A percentile compares a stretch with the other conserved stretches of the same genome.
phyloP scores from a whole-genome alignment of 2,888 invertebrate species.

The Drosophila mimica region DNA sequence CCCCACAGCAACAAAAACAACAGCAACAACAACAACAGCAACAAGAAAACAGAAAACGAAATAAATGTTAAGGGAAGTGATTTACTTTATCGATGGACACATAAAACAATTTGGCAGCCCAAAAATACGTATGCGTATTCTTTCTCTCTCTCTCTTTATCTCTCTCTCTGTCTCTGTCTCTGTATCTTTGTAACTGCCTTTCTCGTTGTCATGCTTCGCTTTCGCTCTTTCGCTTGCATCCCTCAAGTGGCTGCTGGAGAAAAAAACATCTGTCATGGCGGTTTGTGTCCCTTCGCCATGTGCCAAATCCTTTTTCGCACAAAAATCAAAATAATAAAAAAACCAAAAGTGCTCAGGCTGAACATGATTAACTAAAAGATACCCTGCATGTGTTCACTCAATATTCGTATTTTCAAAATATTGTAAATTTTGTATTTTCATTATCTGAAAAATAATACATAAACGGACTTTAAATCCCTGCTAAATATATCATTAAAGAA shows the following conservation, averaged over 20 bases:
- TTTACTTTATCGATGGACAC: slow-evolving; percentile 73
- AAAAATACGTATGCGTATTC: slow-evolving; percentile 8
- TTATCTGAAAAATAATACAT: not conserved
- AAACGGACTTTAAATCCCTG: not conserved
- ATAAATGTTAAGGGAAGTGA: slow-evolving; percentile 60
- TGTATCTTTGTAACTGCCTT: slow-evolving; percentile 1
- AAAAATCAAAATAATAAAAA: slow-evolving; percentile 33
- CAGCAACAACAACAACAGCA: not conserved
- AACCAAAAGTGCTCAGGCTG: not conserved
- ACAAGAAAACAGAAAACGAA: slow-evolving; percentile 26
- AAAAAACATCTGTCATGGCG: slow-evolving; percentile 60
- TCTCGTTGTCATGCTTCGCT: not conserved
- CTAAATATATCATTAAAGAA: not conserved
- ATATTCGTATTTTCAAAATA: not conserved
- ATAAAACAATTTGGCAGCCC: slow-evolving; percentile 70
- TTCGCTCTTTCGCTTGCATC: slow-evolving; percentile 29
- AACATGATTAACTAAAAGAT: not conserved
- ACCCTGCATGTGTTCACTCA: not conserved
- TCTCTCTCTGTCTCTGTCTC: slow-evolving; percentile 5
- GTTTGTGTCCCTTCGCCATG: slow-evolving; percentile 32
- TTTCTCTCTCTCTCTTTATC: not conserved
- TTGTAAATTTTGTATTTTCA: not conserved
- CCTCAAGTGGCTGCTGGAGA: slow-evolving; percentile 40
- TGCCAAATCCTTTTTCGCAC: slow-evolving; percentile 39
- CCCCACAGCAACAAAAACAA: slow-evolving; percentile 9